A percentile compares a stretch with the other conserved stretches of the same genome.
These are phyloP conservation scores for Epistrophe eligans DNA, from an alignment of 2,888 invertebrate genomes.

Conservation along the genomic window DNA sequence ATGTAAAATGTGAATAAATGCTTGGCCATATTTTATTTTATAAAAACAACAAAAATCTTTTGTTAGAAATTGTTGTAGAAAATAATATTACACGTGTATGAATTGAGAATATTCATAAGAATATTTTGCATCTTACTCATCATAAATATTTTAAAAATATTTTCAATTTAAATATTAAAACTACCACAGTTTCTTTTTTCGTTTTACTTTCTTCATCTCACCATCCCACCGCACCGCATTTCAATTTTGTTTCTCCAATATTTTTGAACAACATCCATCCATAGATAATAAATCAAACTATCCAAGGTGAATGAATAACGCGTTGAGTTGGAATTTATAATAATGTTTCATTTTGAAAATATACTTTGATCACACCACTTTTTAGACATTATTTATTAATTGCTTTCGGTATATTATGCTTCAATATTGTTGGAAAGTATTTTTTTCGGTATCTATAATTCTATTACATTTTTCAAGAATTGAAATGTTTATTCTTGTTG, in stretches of 20 bases:
- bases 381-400: slow-evolving; percentile 19
- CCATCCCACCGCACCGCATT: not conserved
- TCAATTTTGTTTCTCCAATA: slow-evolving; percentile 6
- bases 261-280: not conserved
- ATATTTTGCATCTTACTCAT: slow-evolving; percentile 19
- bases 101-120: not conserved
- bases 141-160: not conserved
- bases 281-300: slow-evolving; percentile 36
- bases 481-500: slow-evolving; percentile 1
- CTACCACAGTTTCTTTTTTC: not conserved
- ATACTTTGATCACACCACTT: slow-evolving; percentile 2
- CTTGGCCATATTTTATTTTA: slow-evolving; percentile 3
- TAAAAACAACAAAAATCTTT: not conserved
- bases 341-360: slow-evolving; percentile 13
- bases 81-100: slow-evolving; percentile 14
- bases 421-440: not conserved
- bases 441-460: not conserved
- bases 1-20: slow-evolving; percentile 16
- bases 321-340: slow-evolving; percentile 8
- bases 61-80: not conserved
- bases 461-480: not conserved
- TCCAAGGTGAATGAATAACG: slow-evolving; percentile 4
- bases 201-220: not conserved
- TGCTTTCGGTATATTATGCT: not conserved
- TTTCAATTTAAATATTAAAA: not conserved